Evolutionary conservation across 2,113 vertebrate species (phyloP).

Genomic region (Todiramphus chloris): DNA sequence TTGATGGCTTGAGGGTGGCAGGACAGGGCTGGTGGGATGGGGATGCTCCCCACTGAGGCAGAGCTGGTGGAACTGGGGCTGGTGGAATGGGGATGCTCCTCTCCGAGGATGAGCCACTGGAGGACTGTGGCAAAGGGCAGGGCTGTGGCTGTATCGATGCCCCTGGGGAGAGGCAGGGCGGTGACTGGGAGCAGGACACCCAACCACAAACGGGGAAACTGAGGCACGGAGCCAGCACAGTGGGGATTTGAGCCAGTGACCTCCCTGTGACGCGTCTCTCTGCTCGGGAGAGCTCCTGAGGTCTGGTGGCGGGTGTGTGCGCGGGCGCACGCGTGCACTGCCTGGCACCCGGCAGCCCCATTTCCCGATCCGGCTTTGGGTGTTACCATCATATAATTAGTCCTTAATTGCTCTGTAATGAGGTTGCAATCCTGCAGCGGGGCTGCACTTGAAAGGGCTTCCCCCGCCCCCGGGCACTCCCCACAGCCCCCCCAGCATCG

Average conservation of each 20-base stretch:
- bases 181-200: accelerated
- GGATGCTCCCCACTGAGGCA: not conserved
- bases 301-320: not conserved
- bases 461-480: not conserved
- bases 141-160: not conserved
- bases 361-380: constrained; percentile 20
- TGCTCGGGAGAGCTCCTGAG: not conserved
- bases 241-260: not conserved
- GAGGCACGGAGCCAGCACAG: not conserved
- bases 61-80: not conserved
- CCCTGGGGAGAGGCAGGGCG: not conserved
- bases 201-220: not conserved
- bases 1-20: accelerated
- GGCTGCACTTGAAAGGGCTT: not conserved
- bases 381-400: constrained; percentile 1
- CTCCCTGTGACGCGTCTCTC: not conserved
- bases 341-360: not conserved
- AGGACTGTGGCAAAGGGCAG: not conserved
- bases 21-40: not conserved
- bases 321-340: not conserved
- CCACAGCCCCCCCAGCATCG: not conserved
- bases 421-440: not conserved
- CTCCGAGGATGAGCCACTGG: not conserved
- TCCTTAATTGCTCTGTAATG: constrained; percentile 36
- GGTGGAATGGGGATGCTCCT: not conserved